A percentile compares a stretch with the other conserved stretches of the same genome.
Evolutionary conservation across 1,140 invertebrate species (phyloP).

Genomic region (Drosophila serrata): DNA sequence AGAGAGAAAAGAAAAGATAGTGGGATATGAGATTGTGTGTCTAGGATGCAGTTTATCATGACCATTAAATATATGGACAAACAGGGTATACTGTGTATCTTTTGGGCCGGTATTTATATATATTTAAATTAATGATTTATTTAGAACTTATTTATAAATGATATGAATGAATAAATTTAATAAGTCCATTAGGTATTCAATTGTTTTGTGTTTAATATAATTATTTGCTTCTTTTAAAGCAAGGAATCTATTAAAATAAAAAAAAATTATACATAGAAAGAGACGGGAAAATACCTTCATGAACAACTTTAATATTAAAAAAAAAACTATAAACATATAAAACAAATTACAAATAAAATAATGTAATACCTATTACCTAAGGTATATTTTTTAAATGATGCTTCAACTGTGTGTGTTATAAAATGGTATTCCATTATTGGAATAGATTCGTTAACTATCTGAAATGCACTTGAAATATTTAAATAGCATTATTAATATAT

Average conservation of each 20-base stretch:
- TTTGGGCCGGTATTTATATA: neutral
- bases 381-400: neutral
- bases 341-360: no score
- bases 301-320: neutral
- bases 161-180: no score
- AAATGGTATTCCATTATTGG: slow-evolving; percentile 15
- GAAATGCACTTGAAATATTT: no score
- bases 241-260: no score
- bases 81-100: neutral
- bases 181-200: no score
- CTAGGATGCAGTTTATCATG: slow-evolving; percentile 21
- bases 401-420: neutral
- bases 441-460: neutral
- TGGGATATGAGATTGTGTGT: slow-evolving; percentile 47
- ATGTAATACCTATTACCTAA: neutral
- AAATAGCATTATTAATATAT: no score
- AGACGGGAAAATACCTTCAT: no score
- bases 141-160: no score
- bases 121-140: no score
- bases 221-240: no score
- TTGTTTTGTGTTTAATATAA: no score
- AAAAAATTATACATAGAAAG: no score
- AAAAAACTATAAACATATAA: neutral
- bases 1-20: neutral
- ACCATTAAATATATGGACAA: neutral